Evolutionary conservation across 2,888 invertebrate genomes (phyloP).

Genomic region (Tanytarsus gracilentus): DNA sequence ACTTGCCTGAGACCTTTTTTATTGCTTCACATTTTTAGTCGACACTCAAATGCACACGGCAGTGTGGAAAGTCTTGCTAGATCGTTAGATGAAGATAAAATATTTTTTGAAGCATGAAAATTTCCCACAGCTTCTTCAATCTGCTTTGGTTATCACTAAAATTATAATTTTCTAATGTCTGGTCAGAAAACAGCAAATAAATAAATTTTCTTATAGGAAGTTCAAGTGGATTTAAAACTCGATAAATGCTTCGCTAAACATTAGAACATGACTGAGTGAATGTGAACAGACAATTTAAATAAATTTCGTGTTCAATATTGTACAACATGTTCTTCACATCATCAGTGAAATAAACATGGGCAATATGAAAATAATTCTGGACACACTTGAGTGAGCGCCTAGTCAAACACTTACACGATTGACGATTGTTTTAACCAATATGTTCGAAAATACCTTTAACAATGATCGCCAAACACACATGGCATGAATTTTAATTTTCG

Average conservation of each 20-base stretch:
- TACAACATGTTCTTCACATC: not conserved
- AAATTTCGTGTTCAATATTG: not conserved
- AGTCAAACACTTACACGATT: not conserved
- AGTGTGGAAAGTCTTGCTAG: not conserved
- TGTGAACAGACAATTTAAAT: not conserved
- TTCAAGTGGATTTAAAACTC: too few species aligned
- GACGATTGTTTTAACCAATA: not conserved
- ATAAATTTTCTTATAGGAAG: too few species aligned
- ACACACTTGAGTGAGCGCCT: not conserved
- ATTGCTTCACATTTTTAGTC: not conserved
- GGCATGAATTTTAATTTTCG: not conserved
- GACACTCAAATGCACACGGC: not conserved
- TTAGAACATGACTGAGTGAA: not conserved
- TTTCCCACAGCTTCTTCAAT: too few species aligned
- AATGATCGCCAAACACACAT: too few species aligned
- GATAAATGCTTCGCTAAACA: not conserved
- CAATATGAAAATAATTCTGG: not conserved
- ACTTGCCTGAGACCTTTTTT: constrained; percentile 5
- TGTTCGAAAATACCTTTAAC: too few species aligned
- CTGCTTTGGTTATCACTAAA: too few species aligned
- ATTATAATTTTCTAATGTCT: too few species aligned
- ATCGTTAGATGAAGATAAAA: constrained; percentile 3
- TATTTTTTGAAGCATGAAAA: not conserved
- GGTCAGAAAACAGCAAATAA: too few species aligned
- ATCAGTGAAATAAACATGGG: not conserved